Evolutionary conservation across 1,140 invertebrate genomes (phyloP), one percentile per base, ranked within the genome.

Genomic region (Drusus annulatus): DNA sequence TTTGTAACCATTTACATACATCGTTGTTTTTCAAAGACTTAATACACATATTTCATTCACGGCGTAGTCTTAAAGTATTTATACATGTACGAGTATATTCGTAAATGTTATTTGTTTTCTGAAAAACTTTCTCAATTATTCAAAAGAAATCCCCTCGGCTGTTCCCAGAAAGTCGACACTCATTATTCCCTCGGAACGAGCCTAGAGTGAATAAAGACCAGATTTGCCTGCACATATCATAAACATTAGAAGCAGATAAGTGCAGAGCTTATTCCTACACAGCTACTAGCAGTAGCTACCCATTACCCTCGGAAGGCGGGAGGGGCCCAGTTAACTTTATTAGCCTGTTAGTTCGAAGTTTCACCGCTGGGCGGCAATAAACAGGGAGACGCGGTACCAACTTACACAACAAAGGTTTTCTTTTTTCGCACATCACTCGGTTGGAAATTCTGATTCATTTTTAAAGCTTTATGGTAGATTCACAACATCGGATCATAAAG

Each of bases 221-320:
- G 69, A 81, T 81, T 81, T 76, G 45, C 21, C 21, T 50, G 71
- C 77, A 75, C 74, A 78, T 82, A 75, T 79, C 77, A 79, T 82
- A 82, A 82, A 82, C 77, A 76, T 78, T 74, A 52, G 28, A 58
- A 28, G 71, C 58, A 54, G 76, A 58, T 76, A 78, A 76, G 65
- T 75, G 60, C 13, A 2, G 36, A 45, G 13, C 36, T 45, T 45
- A 45, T 45, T 13, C 36, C 36, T 13, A 7, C 36, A 7, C 13
- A 45, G 36, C 36, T 45, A 13, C 36, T 13, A 45, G 36, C 36
- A 13, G 8, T 13, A 45, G 36, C 36, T 45, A 45, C 36, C 31
- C 36, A 45, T 13, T 45, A 45, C 10, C 36, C 36, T 45, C n/a
- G 36, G 73, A 23, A 60, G 52, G 28, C 19, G 54, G 25, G 73